phyloP scores from a whole-genome alignment of 2,113 vertebrate genomes.

The Felis chaus region DNA sequence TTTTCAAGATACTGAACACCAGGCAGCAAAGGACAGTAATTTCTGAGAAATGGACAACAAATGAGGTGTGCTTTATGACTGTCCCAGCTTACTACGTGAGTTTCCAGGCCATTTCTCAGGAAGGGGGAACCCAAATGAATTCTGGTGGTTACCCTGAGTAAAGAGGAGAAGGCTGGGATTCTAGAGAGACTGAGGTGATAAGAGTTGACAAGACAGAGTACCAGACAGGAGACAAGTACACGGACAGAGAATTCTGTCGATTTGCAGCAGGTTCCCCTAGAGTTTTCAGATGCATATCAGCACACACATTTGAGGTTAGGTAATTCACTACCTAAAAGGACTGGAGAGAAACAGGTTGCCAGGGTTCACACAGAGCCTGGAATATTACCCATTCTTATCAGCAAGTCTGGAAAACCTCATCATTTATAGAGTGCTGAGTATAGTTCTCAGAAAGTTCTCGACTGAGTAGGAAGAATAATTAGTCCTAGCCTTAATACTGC shows the following conservation, averaged over 20 bases:
- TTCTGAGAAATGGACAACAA: conserved; percentile 7
- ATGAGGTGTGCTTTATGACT: neutral
- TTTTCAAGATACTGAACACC: neutral
- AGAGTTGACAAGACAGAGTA: neutral
- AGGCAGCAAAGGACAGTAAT: neutral
- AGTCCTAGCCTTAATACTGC: neutral
- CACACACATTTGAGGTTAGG: neutral
- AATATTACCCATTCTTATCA: neutral
- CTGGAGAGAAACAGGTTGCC: neutral
- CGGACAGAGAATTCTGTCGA: neutral
- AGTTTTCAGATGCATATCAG: neutral
- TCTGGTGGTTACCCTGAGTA: neutral
- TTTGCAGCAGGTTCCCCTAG: neutral
- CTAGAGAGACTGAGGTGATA: neutral
- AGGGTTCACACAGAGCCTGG: neutral
- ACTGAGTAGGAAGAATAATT: neutral
- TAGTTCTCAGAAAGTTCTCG: neutral
- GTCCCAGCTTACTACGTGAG: neutral
- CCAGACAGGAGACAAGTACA: neutral
- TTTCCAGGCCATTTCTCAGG: neutral
- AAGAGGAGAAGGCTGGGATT: neutral
- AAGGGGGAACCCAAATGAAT: neutral
- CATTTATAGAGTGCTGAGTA: neutral
- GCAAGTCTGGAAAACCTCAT: neutral
- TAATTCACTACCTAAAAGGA: neutral